Percentiles rank a stretch among this genome's conserved stretches.
phyloP scores from a whole-genome alignment of 92 coral and sea anemone species.

The Umimayanthus chanpuru region DNA sequence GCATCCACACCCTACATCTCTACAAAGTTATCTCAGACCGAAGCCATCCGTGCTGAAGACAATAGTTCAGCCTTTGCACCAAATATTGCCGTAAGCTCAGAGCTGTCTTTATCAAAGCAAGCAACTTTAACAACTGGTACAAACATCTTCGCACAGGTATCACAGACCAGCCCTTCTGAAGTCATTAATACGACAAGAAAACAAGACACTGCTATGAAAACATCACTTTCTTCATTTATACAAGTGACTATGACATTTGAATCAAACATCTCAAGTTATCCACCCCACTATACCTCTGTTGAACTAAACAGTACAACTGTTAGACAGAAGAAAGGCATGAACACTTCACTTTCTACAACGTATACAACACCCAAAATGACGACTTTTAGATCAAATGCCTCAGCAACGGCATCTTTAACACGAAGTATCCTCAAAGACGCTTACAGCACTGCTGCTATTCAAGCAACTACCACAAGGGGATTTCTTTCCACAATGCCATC shows the following conservation, averaged over 20 bases:
- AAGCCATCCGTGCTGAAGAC: not conserved
- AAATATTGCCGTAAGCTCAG: not conserved
- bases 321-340: no score
- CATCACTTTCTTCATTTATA: not conserved
- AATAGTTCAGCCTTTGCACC: not conserved
- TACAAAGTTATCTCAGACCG: not conserved
- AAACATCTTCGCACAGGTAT: not conserved
- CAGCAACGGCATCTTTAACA: no score
- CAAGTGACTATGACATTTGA: not conserved
- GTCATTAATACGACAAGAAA: not conserved
- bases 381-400: no score
- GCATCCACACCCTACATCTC: not conserved
- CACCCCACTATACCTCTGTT: no score
- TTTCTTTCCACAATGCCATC: no score
- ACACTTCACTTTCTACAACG: no score
- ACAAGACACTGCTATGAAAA: not conserved
- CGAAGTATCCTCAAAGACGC: no score
- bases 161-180: not conserved
- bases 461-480: no score
- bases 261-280: not conserved
- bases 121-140: not conserved
- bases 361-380: no score
- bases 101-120: not conserved
- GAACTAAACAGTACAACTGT: no score
- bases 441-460: no score